phyloP scores from a whole-genome alignment of 2,888 invertebrate genomes.

The Protodeltote pygarga region DNA sequence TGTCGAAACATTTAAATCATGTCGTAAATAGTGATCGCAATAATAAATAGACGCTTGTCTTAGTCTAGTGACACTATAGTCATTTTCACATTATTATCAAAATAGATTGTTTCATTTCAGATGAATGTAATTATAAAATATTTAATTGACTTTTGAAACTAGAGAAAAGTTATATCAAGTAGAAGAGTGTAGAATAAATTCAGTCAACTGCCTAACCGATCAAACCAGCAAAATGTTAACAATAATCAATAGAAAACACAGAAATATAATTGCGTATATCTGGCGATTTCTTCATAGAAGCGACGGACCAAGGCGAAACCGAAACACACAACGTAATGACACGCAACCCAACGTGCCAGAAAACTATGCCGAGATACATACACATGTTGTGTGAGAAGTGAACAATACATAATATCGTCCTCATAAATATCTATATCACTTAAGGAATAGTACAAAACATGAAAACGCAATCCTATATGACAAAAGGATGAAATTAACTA shows the following conservation, averaged over 20 bases:
- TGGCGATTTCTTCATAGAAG: conserved; percentile 53
- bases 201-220: conserved; percentile 9
- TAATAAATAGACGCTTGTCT: conserved; percentile 14
- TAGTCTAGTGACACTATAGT: conserved; percentile 5
- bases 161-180: not conserved
- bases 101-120: no score
- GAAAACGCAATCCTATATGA: not conserved
- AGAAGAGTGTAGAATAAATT: not conserved
- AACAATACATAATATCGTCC: conserved; percentile 3
- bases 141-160: no score
- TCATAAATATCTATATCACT: no score
- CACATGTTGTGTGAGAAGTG: no score
- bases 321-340: conserved; percentile 37
- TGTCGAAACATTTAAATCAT: conserved; percentile 11
- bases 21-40: conserved; percentile 15
- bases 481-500: conserved; percentile 7
- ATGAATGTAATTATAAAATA: not conserved
- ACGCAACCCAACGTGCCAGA: conserved; percentile 36
- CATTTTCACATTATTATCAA: not conserved
- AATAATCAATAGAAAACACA: conserved; percentile 45
- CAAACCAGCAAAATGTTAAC: conserved; percentile 28
- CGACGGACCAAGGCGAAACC: conserved; percentile 39
- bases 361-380: conserved; percentile 18
- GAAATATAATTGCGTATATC: conserved; percentile 51
- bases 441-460: not conserved